Evolutionary conservation across 1,140 invertebrate species (phyloP), one percentile per base, ranked within the genome.

Genomic region (Drosophila ambigua): DNA sequence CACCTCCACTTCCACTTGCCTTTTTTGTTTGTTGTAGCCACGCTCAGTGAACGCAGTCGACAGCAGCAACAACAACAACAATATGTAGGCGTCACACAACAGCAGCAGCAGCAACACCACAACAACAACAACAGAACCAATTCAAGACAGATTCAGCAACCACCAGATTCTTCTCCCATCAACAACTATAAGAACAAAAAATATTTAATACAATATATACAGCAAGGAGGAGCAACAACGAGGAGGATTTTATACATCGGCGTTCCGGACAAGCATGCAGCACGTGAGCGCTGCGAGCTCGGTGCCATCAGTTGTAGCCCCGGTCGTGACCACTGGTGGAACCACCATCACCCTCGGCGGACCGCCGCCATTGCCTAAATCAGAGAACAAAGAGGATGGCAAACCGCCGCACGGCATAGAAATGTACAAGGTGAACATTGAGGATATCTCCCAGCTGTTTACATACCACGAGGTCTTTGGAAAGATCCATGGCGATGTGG

Each of bases 381-480:
- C 79, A 16, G 75, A 83, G 59, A 93, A 44, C 93, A 95, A 65
- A 91, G 94, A 64, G 93, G 94, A 39, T 74, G 79, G 72, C 60
- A 95, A 95, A 91, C 95, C 95, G 43, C 93, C 96, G 31, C 95
- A 96, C 85, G 95, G 95, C 82, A 88, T 91, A 58, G 90, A 96
- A 89, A 90, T 97, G 95, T 96, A 96, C 91, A 96, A 96, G 93
- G 95, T 97, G 2, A 97, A 96, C 90, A 96, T 96, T 3, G 96
- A 97, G 83, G 96, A 97, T 74, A 93, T 97, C 20, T 96, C 96
- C 64, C 96, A 96, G 76, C 92, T 97, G 45, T 92, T 97, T 41
- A 96, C 96, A n/a, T 97, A 96, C 92, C 96, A 97, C 85, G 96
- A 97, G 92, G 96, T 97, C 13, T 97, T 97, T 91, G 96, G 96